Conservation (phyloP, 2,888 invertebrate genomes). For the Herminia tarsipennalis region DNA sequence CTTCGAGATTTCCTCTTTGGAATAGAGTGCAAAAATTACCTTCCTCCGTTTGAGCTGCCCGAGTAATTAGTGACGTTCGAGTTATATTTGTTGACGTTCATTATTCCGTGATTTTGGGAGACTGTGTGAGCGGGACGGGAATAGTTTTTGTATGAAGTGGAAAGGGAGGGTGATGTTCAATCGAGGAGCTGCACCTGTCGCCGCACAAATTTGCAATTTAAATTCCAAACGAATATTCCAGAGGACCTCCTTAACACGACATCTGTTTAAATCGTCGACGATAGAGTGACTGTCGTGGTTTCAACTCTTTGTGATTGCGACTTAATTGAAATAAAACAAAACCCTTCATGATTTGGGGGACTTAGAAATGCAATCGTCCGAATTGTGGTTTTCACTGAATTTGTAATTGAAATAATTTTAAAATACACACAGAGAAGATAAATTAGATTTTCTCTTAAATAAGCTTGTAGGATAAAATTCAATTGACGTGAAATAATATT, state of each 20-base stretch:
- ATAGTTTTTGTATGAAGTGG: slow-evolving; percentile 56
- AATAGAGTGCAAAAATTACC: slow-evolving; percentile 84
- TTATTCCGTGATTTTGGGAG: slow-evolving; percentile 80
- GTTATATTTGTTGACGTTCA: slow-evolving; percentile 86
- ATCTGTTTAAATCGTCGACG: slow-evolving; percentile 84
- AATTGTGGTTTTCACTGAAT: slow-evolving; percentile 49
- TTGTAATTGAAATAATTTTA: slow-evolving; percentile 19
- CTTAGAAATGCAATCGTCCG: slow-evolving; percentile 46
- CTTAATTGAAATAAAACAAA: slow-evolving; percentile 84
- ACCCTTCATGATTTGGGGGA: slow-evolving; percentile 66
- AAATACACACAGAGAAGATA: slow-evolving; percentile 5
- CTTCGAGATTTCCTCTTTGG: slow-evolving; percentile 79
- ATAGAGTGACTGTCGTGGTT: slow-evolving; percentile 80
- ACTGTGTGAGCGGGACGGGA: slow-evolving; percentile 58
- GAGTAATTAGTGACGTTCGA: slow-evolving; percentile 85
- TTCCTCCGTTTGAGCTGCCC: slow-evolving; percentile 77
- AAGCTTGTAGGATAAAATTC: too few relatives aligned
- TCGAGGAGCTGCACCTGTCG: slow-evolving; percentile 81
- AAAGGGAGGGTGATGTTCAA: slow-evolving; percentile 66
- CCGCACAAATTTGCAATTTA: slow-evolving; percentile 85
- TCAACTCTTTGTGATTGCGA: slow-evolving; percentile 78
- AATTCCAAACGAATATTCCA: slow-evolving; percentile 82
- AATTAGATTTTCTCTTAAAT: too few relatives aligned
- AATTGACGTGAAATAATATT: too few relatives aligned
- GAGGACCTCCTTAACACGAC: slow-evolving; percentile 86